These are phyloP conservation scores for Eupithecia tripunctaria DNA, from an alignment of 2,888 invertebrate species.

Conservation along the genomic window DNA sequence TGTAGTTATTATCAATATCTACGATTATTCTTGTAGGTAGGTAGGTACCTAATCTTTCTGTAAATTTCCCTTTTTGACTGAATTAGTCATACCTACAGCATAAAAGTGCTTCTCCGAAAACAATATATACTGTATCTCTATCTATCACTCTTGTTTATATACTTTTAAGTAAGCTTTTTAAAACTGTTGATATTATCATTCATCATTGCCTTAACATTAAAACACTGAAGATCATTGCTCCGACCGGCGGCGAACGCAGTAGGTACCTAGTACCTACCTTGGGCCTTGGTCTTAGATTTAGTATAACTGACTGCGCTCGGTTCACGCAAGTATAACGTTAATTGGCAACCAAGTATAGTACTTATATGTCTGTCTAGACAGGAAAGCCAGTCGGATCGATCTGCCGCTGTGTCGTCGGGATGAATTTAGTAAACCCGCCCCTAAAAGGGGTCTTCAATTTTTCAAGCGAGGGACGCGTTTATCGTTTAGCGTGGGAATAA, in stretches of 20 bases:
- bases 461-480: conserved; percentile 15
- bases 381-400: conserved; percentile 66
- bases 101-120: not conserved
- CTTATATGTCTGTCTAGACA: conserved; percentile 66
- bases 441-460: conserved; percentile 36
- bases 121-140: not conserved
- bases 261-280: too few species aligned
- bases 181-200: not conserved
- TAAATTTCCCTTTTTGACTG: not conserved
- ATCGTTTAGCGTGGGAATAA: conserved; percentile 14
- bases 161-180: not conserved
- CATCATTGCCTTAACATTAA: not conserved
- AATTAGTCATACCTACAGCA: not conserved
- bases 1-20: not conserved
- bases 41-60: not conserved
- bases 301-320: conserved; percentile 15
- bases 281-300: not conserved
- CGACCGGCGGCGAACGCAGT: not conserved
- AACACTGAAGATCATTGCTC: conserved; percentile 1
- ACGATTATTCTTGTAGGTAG: too few species aligned
- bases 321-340: conserved; percentile 33
- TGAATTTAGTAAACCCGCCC: conserved; percentile 67
- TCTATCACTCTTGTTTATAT: not conserved
- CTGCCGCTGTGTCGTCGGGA: conserved; percentile 47
- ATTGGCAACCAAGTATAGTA: conserved; percentile 45